Percentiles rank a stretch among this genome's conserved stretches.
Evolutionary conservation across 2,888 invertebrate genomes (phyloP).

Genomic region (Oscheius sp.): DNA sequence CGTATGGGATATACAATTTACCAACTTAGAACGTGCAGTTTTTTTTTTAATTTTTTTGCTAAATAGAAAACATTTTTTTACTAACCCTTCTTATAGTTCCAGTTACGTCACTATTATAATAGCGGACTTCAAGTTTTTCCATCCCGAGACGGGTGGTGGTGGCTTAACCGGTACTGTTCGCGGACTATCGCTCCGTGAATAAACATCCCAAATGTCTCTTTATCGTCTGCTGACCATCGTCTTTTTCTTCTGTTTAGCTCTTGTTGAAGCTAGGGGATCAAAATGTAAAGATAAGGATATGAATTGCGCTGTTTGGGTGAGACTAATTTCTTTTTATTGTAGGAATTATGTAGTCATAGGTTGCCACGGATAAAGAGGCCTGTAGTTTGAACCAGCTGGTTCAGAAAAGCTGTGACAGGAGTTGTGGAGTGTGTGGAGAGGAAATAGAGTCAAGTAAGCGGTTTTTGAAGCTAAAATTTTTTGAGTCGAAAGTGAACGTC

Average conservation of each 20-base stretch:
- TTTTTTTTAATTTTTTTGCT: too few relatives aligned
- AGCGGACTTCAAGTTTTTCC: too few relatives aligned
- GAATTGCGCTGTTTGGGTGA: slow-evolving; percentile 61
- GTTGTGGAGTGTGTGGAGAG: slow-evolving; percentile 57
- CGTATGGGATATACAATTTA: too few relatives aligned
- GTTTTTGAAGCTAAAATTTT: too few relatives aligned
- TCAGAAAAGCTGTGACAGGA: slow-evolving; percentile 50
- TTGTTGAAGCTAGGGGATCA: neutral
- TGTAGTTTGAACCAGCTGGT: slow-evolving; percentile 54
- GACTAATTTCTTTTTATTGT: neutral
- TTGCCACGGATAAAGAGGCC: slow-evolving; percentile 22
- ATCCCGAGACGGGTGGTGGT: too few relatives aligned
- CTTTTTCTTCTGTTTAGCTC: neutral
- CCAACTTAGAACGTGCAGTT: too few relatives aligned
- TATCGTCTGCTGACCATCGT: neutral
- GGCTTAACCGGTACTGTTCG: slow-evolving; percentile 23
- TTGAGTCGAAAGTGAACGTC: too few relatives aligned
- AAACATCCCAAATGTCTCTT: neutral
- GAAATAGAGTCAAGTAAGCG: slow-evolving; percentile 46
- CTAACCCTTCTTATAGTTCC: too few relatives aligned
- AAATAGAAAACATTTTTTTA: too few relatives aligned
- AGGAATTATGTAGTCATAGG: neutral
- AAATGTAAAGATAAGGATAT: slow-evolving; percentile 62
- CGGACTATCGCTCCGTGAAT: slow-evolving; percentile 8
- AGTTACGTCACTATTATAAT: too few relatives aligned